Evolutionary conservation across 2,888 invertebrate species (phyloP).

Genomic region (Plebejus melissa): DNA sequence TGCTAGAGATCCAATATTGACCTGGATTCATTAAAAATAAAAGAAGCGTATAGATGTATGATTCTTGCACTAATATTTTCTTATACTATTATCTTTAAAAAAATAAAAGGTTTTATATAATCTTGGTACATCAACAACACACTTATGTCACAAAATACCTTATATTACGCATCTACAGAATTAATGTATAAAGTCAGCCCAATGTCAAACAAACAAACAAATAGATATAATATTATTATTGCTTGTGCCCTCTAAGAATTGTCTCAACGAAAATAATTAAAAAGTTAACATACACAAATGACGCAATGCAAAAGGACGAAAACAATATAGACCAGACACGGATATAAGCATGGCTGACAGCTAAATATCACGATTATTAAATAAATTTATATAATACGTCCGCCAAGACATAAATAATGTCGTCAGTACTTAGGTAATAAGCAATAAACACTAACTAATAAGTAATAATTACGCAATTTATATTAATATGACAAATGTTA

Average conservation of each 20-base stretch:
- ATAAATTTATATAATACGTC: not conserved
- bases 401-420: not conserved
- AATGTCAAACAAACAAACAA: slow-evolving; percentile 20
- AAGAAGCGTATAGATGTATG: too few species aligned
- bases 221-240: not conserved
- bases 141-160: not conserved
- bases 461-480: not conserved
- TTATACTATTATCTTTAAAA: not conserved
- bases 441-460: not conserved
- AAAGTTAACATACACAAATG: not conserved
- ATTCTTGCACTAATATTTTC: too few species aligned
- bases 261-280: not conserved
- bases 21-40: too few species aligned
- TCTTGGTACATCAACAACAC: not conserved
- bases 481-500: not conserved
- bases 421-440: not conserved
- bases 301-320: not conserved
- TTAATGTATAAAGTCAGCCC: not conserved
- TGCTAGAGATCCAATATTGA: too few species aligned
- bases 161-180: not conserved
- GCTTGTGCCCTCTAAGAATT: not conserved
- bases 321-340: not conserved
- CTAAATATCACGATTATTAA: not conserved
- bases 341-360: not conserved
- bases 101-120: not conserved